Evolutionary conservation across 1,140 invertebrate genomes (phyloP), one percentile per base, ranked within the genome.

Genomic region (Rhynchophorus ferrugineus): DNA sequence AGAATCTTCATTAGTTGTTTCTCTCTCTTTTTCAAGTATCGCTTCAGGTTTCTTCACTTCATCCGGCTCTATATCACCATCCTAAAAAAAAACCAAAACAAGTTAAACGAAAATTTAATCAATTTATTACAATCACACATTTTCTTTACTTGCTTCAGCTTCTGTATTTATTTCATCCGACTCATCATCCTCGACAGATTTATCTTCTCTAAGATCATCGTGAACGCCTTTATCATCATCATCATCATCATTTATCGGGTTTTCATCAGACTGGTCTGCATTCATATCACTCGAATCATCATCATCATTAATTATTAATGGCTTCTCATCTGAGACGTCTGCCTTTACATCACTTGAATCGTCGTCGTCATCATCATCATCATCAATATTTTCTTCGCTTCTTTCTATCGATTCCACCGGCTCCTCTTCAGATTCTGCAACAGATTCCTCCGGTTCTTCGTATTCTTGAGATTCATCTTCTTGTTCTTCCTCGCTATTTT

Each of bases 1-100:
- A n/a, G n/a, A 59, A 38, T 46, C 69, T 50, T 69, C 63, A 57
- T n/a, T n/a, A n/a, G n/a, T n/a, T n/a, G n/a, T n/a, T n/a, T n/a
- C n/a, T n/a, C n/a, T n/a, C n/a, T 69, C 64, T 49, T 68, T 58
- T 16, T 60, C 56, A 13, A 69, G 66, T 29, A 69, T 68, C 39
- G 39, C 22, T 22, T 38, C 37, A 3, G 33, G 9, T 24, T 38
- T n/a, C 8, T 39, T 11, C 20, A 18, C 20, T 46, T 70, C 69
- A 21, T 74, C 67, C 19, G 68, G 56, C 7, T 59, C 61, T 49
- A 57, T 38, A 18, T 33, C 11, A 9, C 55, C 42, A 38, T 56
- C 56, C n/a, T 24, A 43, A 37, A 17, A 43, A 43, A 43, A 17
- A 11, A 7, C 19, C 16, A n/a, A 29, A 6, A 29, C 5, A 29